Base-by-base conservation (phyloP, 1,140 invertebrate species). In the Leptinotarsa undecemlineata region DNA sequence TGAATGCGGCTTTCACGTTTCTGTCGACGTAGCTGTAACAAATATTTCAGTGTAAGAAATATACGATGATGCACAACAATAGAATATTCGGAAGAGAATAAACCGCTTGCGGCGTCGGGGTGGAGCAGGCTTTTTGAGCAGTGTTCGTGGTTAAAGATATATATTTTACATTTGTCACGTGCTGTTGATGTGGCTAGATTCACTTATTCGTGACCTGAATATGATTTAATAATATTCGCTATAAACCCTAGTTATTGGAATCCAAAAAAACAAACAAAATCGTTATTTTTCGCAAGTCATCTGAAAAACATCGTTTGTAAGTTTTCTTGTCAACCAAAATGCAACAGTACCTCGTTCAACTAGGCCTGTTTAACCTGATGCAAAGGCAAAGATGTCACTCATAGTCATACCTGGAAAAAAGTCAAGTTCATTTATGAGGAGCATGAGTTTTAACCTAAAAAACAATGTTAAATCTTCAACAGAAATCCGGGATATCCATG, bases 41-140 rank as follows among this genome's bases (percentile, higher is more conserved):
- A 67, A 67, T 67, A 67, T 67, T 67, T 67, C 64, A 67, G 64
- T 26, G 64, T 67, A 67, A n/a, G 64, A 67, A 67, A 67, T 67
- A 67, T 67, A 42, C 42, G 64, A 67, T 67, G 64, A 67, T 67
- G 42, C 64, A 67, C 64, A 67, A 67, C 64, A 67, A 67, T 67
- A 67, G 23, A 42, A 67, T 21, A 42, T 67, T 33, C 19, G 23
- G 23, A 26, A 67, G 21, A 26, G 64, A 67, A 67, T 67, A 67
- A 33, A 42, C 64, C 23, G 64, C 64, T 21, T 21, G 23, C 42
- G 64, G 64, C 8, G 8, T 67, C 26, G 64, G 26, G 64, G 15
- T 67, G 23, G 26, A 67, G n/a, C 5, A 67, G 64, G n/a, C 14
- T 5, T 57, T 57, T 17, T 57, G 51, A 17, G 51, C 5, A 57